Conservation (phyloP, 2,113 vertebrate genomes). For the Sylvietta virens region DNA sequence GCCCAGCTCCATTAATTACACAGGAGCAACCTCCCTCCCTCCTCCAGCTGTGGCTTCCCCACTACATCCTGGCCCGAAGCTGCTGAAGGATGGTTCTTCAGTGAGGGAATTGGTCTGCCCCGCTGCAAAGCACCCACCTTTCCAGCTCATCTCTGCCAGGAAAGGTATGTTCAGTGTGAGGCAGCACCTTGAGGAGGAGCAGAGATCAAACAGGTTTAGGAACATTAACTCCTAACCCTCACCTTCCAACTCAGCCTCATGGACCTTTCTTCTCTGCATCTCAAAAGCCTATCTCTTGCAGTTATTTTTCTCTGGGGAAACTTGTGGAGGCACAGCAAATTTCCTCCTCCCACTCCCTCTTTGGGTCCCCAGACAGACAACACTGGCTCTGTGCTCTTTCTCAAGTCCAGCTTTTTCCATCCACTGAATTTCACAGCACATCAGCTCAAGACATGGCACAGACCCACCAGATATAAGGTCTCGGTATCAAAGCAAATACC, state of each 20-base stretch:
- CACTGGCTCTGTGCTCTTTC: neutral
- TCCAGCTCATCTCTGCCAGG: neutral
- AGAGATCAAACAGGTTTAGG: neutral
- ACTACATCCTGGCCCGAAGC: neutral
- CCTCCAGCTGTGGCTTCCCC: neutral
- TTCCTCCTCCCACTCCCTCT: neutral
- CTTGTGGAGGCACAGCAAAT: neutral
- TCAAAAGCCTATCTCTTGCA: neutral
- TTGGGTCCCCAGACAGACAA: neutral
- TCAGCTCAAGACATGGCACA: neutral
- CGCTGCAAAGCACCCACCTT: neutral
- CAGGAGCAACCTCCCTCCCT: neutral
- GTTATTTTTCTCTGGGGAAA: neutral
- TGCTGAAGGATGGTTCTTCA: neutral
- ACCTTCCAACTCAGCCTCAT: neutral
- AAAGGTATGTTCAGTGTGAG: rapidly evolving
- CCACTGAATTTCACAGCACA: neutral
- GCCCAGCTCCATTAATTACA: neutral
- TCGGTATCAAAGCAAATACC: neutral
- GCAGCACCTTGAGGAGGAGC: neutral
- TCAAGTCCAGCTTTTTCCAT: neutral
- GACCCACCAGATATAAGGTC: neutral
- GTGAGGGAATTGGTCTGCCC: neutral
- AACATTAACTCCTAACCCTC: neutral
- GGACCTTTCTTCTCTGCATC: neutral